Conservation (phyloP, 2,113 vertebrate species). For the Gnathonemus echidnorhynchus region DNA sequence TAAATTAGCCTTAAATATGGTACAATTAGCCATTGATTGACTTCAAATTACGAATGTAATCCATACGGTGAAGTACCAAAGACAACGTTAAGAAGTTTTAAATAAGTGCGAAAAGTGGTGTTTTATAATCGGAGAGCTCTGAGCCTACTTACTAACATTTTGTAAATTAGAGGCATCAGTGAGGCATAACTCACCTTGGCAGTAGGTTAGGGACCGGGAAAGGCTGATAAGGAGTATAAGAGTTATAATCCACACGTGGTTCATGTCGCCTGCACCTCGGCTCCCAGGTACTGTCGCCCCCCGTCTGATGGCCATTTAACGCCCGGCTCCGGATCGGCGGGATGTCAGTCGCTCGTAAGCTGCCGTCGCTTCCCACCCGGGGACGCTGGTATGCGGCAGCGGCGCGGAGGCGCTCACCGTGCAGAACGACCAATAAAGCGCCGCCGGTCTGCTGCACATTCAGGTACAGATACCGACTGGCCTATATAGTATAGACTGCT, state of each 20-base stretch:
- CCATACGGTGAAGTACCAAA: neutral
- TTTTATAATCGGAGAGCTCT: neutral
- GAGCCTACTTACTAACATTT: neutral
- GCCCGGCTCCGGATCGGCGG: neutral
- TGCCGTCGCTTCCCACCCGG: neutral
- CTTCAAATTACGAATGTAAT: neutral
- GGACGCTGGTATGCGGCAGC: neutral
- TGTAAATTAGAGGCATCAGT: neutral
- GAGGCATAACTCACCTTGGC: neutral
- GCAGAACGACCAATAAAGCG: neutral
- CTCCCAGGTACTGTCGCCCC: neutral
- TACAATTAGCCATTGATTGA: neutral
- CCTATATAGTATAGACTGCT: neutral
- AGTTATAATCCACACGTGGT: neutral
- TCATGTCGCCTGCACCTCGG: neutral
- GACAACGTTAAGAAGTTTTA: neutral
- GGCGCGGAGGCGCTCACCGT: neutral
- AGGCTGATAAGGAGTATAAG: neutral
- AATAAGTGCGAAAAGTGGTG: neutral
- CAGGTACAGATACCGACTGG: neutral
- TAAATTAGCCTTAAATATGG: neutral
- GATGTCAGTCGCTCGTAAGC: no score
- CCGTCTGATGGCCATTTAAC: neutral
- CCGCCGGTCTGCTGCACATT: neutral
- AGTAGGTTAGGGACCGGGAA: neutral